Conservation (phyloP, 2,797 vertebrate genomes). For the Australoheros facetus region DNA sequence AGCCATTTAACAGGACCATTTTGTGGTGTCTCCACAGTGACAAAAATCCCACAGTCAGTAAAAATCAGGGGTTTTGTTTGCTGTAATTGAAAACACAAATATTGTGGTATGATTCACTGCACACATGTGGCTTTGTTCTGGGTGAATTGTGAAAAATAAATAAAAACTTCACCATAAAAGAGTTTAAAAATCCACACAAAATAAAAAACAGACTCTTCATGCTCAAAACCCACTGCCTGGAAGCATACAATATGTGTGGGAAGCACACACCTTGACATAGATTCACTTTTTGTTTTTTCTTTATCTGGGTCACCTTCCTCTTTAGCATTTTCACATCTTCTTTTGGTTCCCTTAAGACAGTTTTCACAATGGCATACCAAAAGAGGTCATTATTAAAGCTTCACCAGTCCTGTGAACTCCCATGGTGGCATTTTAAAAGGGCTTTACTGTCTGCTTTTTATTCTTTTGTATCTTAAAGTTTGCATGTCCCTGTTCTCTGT, state of each 20-base stretch:
- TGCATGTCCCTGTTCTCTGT: not conserved
- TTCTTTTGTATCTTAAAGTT: constrained; percentile 3
- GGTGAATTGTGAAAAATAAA: not conserved
- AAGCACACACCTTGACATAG: constrained; percentile 21
- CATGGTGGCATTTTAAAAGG: not conserved
- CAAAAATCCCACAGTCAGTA: not conserved
- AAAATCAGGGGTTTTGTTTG: not conserved
- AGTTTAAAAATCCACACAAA: not conserved
- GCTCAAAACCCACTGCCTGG: not conserved
- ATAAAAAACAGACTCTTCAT: not conserved
- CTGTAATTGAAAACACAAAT: constrained; percentile 9
- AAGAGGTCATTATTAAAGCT: constrained; percentile 13
- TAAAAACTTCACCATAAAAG: not conserved
- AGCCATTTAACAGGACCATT: not conserved
- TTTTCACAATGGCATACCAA: constrained; percentile 8
- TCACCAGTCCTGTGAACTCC: constrained; percentile 4
- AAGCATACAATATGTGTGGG: not conserved
- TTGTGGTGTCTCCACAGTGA: not conserved
- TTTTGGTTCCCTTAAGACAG: constrained; percentile 33
- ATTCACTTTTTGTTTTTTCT: constrained; percentile 15
- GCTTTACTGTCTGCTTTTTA: constrained; percentile 12
- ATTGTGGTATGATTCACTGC: not conserved
- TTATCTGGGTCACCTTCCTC: constrained; percentile 47
- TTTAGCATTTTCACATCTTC: constrained; percentile 56
- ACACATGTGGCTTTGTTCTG: constrained; percentile 27